Evolutionary conservation across 2,888 invertebrate genomes (phyloP), one percentile per base, ranked within the genome.

Genomic region (Spisula subtruncata): DNA sequence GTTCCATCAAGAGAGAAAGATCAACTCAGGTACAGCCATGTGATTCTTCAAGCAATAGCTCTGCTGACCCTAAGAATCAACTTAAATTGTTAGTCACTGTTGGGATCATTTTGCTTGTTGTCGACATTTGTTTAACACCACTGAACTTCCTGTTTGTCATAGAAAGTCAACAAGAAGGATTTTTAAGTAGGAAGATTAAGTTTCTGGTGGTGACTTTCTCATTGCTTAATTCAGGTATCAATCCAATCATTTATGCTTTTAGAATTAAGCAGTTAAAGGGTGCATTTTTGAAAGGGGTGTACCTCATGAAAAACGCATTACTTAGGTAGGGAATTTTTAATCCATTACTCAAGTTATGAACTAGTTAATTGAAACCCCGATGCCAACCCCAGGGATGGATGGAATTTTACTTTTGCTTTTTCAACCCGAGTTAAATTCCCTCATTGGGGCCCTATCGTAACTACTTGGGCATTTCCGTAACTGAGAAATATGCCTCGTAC

Each of bases 61-160:
- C 29, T 16, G 0, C 29, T 10, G 29, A 29, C 75, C 8, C 41
- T 41, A 14, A 14, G 0, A 56, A 56, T 2, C 75, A 75, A 16
- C 18, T 16, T 0, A 29, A 35, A 1, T 18, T 75, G 20, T 35
- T 75, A 25, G 75, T 75, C 2, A 75, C 75, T 16, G 29, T 29
- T 25, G 75, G 75, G 29, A n/a, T 75, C 8, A 25, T 75, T 1
- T 35, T 75, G 29, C 29, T 75, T 75, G 75, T 29, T 25, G 12
- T 75, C 16, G 35, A 75, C 25, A 75, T 75, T 35, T 75, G 75
- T 29, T 29, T 75, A 35, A 75, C 75, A 25, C 75, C 75, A 29
- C 18, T 75, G 12, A 75, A 75, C 35, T 8, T 29, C 0, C 25
- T 75, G 35, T 75, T 75, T 75, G 18, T 75, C 0, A 6, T 29